These are phyloP conservation scores for Nettapus auritus DNA, from an alignment of 2,113 vertebrate species.

Conservation along the genomic window DNA sequence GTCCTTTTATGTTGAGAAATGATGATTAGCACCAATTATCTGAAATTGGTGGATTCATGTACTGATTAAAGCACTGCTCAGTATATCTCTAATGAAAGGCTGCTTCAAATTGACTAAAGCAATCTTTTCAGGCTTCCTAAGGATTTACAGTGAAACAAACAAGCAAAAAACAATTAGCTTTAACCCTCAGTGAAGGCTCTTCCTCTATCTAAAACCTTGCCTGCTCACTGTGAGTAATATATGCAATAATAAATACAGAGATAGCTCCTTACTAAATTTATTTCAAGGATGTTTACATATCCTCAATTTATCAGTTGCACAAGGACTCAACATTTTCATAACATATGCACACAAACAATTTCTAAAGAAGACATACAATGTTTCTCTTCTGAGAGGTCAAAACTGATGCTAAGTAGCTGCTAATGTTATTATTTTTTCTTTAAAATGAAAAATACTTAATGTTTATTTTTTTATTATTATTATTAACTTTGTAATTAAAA, in stretches of 20 bases:
- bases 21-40: constrained; percentile 54
- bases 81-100: constrained; percentile 24
- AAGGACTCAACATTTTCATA: background rate
- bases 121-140: constrained; percentile 10
- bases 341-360: background rate
- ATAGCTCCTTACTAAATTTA: background rate
- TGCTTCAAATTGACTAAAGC: constrained; percentile 50
- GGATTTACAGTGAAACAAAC: background rate
- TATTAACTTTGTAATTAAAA: background rate
- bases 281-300: background rate
- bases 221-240: background rate
- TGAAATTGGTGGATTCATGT: constrained; percentile 41
- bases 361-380: background rate
- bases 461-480: background rate
- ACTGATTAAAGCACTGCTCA: constrained; percentile 38
- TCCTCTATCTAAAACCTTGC: background rate
- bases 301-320: background rate
- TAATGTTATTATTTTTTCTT: background rate
- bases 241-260: background rate
- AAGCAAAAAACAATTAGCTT: background rate
- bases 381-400: background rate
- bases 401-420: background rate
- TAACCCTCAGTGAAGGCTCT: background rate
- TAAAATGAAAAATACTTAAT: background rate
- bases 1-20: constrained; percentile 43